Evolutionary conservation across 2,888 invertebrate genomes (phyloP).

Genomic region (Lepidonotus clava): DNA sequence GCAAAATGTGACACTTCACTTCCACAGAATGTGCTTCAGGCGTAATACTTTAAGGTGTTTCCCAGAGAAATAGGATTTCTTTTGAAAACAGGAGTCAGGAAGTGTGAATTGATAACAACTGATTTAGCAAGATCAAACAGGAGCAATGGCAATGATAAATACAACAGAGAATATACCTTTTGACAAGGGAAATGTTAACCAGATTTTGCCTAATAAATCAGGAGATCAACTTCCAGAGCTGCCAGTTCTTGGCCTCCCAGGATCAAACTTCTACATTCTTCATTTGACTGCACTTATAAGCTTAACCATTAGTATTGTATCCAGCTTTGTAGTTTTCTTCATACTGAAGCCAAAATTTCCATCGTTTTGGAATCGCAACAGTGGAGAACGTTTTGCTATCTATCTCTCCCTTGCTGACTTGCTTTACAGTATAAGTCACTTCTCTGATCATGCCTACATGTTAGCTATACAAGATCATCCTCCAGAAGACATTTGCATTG

Average conservation of each 20-base stretch:
- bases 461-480: background rate
- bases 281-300: slow-evolving; percentile 21
- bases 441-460: slow-evolving; percentile 16
- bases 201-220: no score
- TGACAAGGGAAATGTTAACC: no score
- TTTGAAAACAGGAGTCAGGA: no score
- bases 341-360: slow-evolving; percentile 14
- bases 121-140: no score
- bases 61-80: no score
- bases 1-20: no score
- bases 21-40: no score
- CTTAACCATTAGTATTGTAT: slow-evolving; percentile 16
- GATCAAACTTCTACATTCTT: slow-evolving; percentile 24
- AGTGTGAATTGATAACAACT: no score
- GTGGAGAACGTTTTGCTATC: slow-evolving; percentile 54
- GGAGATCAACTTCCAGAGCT: background rate
- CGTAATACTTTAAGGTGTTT: no score
- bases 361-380: background rate
- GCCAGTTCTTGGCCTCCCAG: slow-evolving; percentile 15
- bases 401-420: slow-evolving; percentile 54
- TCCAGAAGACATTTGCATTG: background rate
- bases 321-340: background rate
- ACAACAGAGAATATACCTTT: no score
- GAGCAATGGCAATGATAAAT: no score
- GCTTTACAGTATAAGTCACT: slow-evolving; percentile 33